Conservation (phyloP, 30 jellyfish, hydroid and myxozoan species). For the Aurelia aurita complex sp. Pacific region DNA sequence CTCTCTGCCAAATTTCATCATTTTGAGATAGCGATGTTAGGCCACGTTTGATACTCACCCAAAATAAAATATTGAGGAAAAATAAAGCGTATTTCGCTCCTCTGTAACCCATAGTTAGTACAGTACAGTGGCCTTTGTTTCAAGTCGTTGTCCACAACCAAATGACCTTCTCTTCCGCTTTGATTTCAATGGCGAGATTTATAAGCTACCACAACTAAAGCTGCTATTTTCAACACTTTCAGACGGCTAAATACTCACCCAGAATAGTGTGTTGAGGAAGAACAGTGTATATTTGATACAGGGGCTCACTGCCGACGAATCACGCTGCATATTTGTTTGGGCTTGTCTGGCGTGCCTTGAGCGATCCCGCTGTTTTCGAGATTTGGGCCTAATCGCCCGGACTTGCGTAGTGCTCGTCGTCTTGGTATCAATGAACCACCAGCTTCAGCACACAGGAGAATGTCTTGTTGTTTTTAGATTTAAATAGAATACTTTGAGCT, state of each 20-base stretch:
- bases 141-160: too few relatives aligned
- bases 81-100: slow-evolving; percentile 71
- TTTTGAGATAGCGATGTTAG: too few relatives aligned
- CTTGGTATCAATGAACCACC: too few relatives aligned
- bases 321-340: background rate
- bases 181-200: background rate
- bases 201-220: background rate
- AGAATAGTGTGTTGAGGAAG: slow-evolving; percentile 70
- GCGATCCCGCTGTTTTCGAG: background rate
- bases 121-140: too few relatives aligned
- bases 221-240: background rate
- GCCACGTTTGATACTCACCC: slow-evolving; percentile 66
- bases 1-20: too few relatives aligned
- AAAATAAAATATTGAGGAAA: slow-evolving; percentile 70
- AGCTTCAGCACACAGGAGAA: background rate
- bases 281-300: slow-evolving; percentile 76
- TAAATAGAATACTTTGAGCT: background rate
- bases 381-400: too few relatives aligned
- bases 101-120: too few relatives aligned
- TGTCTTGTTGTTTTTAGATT: background rate
- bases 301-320: slow-evolving; percentile 78
- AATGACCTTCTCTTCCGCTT: background rate
- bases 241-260: slow-evolving; percentile 68
- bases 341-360: background rate
- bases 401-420: too few relatives aligned